These are phyloP conservation scores for Daubentonia madagascariensis DNA, from an alignment of 2,113 vertebrate genomes.

Conservation along the genomic window DNA sequence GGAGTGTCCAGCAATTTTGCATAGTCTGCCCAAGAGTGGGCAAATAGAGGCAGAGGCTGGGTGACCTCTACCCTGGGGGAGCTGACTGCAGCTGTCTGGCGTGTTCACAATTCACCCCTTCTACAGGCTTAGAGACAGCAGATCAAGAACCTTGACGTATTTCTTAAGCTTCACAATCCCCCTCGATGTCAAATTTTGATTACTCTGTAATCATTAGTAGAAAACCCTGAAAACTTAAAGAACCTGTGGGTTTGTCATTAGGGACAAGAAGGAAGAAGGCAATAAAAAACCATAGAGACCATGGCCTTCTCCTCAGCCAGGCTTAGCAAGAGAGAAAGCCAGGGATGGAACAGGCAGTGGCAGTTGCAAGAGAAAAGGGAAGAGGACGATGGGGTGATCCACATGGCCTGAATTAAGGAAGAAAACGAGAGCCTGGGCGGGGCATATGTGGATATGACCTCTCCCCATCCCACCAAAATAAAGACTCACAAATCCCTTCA, in stretches of 20 bases:
- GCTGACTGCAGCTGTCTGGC: not conserved
- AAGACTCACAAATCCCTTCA: not conserved
- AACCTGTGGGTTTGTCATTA: not conserved
- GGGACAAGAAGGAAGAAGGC: not conserved
- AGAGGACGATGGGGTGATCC: not conserved
- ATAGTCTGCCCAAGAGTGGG: not conserved
- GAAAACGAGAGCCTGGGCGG: not conserved
- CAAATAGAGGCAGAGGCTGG: not conserved
- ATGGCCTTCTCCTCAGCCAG: not conserved
- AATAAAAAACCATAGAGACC: not conserved
- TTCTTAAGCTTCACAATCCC: not conserved
- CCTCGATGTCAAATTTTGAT: not conserved
- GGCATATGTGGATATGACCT: rapidly evolving
- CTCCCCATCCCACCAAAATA: not conserved
- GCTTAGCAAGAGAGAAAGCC: not conserved
- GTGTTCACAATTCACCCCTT: not conserved
- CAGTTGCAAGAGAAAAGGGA: not conserved
- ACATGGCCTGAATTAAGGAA: not conserved
- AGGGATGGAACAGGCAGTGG: rapidly evolving
- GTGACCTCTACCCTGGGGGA: not conserved
- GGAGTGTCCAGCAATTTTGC: not conserved
- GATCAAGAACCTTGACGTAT: not conserved
- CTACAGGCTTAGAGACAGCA: not conserved
- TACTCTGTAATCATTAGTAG: not conserved
- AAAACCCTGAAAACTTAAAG: not conserved